phyloP scores from a whole-genome alignment of 1,140 invertebrate species.

The Dinoponera quadriceps region DNA sequence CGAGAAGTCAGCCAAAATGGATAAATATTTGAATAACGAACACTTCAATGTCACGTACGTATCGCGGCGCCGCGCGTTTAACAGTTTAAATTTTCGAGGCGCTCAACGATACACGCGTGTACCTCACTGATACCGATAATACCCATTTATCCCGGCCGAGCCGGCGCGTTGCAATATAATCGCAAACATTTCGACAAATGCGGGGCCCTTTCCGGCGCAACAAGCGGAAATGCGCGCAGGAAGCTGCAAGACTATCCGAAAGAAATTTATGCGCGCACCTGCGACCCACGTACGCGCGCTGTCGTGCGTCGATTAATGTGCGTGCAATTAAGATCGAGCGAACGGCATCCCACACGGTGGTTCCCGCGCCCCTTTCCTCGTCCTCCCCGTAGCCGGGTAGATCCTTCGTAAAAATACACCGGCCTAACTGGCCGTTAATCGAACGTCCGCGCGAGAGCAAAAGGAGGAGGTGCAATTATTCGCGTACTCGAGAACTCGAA shows the following conservation, averaged over 20 bases:
- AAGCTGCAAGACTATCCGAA: conserved; percentile 38
- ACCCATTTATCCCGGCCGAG: conserved; percentile 24
- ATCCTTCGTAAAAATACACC: conserved; percentile 44
- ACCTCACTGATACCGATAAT: conserved; percentile 8
- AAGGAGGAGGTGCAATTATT: conserved; percentile 62
- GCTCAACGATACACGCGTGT: conserved; percentile 6
- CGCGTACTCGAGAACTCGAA: conserved; percentile 46
- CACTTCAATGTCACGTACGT: too few relatives aligned
- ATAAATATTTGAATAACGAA: not conserved
- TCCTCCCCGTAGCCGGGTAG: not conserved
- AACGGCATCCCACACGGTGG: not conserved
- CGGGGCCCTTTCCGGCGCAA: conserved; percentile 26
- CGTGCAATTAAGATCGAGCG: conserved; percentile 57
- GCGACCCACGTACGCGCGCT: conserved; percentile 22
- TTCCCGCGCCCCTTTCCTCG: not conserved
- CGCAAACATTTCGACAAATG: conserved; percentile 40
- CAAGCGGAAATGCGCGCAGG: conserved; percentile 32
- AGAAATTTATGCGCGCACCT: conserved; percentile 58
- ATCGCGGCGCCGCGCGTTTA: too few relatives aligned
- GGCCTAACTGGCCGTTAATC: conserved; percentile 53
- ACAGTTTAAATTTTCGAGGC: conserved; percentile 8
- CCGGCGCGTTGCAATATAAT: conserved; percentile 1
- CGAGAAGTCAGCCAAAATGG: not conserved
- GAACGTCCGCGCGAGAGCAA: conserved; percentile 17
- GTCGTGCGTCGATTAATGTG: conserved; percentile 49